phyloP scores from a whole-genome alignment of 1,140 invertebrate genomes.

The Chymomyza costata region DNA sequence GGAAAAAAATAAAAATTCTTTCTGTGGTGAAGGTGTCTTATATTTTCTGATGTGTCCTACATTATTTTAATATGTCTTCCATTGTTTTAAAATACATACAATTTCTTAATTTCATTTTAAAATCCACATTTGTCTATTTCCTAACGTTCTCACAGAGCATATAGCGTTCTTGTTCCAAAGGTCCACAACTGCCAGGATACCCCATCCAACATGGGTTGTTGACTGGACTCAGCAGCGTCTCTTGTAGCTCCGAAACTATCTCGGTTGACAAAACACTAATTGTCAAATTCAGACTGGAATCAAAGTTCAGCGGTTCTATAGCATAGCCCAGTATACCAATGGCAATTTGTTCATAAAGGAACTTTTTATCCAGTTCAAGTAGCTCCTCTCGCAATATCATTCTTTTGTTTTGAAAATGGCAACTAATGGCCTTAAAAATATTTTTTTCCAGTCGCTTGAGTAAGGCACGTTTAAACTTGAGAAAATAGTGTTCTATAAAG shows the following conservation, averaged over 20 bases:
- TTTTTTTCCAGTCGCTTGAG: conserved; percentile 18
- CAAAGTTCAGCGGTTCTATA: conserved; percentile 14
- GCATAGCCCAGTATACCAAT: conserved; percentile 25
- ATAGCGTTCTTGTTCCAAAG: too few relatives aligned
- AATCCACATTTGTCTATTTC: too few relatives aligned
- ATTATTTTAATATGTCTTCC: too few relatives aligned
- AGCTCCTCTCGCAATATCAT: conserved; percentile 20
- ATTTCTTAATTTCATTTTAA: too few relatives aligned
- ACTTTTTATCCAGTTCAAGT: conserved; percentile 10
- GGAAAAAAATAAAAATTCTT: too few relatives aligned
- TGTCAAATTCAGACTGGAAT: conserved; percentile 8
- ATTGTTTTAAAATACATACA: too few relatives aligned
- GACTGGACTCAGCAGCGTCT: conserved; percentile 7
- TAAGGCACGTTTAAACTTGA: conserved; percentile 33
- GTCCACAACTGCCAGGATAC: neutral
- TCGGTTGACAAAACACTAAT: conserved; percentile 17
- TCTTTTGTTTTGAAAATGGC: conserved; percentile 22
- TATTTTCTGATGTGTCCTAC: too few relatives aligned
- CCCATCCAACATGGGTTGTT: conserved; percentile 11
- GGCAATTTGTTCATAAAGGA: conserved; percentile 12
- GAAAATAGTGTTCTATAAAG: conserved; percentile 28
- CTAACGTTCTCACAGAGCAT: too few relatives aligned
- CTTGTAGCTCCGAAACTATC: conserved; percentile 20
- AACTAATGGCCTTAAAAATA: conserved; percentile 25
- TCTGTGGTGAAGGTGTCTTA: too few relatives aligned